Evolutionary conservation across 2,888 invertebrate genomes (phyloP), one percentile per base, ranked within the genome.

Genomic region (Callimorpha dominula): DNA sequence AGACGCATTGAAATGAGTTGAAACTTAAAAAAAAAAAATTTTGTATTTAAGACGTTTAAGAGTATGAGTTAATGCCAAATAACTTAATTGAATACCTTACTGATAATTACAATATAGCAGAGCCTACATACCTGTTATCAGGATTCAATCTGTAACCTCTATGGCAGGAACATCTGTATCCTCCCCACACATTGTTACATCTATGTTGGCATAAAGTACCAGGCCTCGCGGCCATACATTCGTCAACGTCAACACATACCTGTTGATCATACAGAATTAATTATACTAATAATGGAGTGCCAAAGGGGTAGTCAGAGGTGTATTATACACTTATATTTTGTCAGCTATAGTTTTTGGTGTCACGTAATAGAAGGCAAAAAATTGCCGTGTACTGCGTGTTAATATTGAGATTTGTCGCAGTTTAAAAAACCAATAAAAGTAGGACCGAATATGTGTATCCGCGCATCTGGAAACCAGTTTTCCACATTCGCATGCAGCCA

Each of bases 181-280:
- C 97, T 0, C 99, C 99, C 97, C 98, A 98, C 1, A 97, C 97
- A 90, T 99, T 99, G 74, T 98, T 96, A 89, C 99, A 99, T 52
- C 96, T 96, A 80, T 99, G 99, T 85, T 98, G 97, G 86, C 99
- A 99, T 1, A 95, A 91, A 0, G 89, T 79, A 0, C 93, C 93
- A 0, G 87, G 65, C 0, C 91, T 85, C 0, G 90, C 81, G 42
- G 91, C 93, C 3, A 88, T 78, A 79, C 98, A 98, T 82, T 98
- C 98, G 85, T 98, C 97, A 15, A 97, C 96, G 81, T 98, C 98
- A 88, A 95, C 86, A 78, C 96, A 96, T 8, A 95, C 96, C 95
- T 95, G 78, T 40, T n/a, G 50, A 14, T 62, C 2, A 63, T n/a
- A 69, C 12, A 20, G 15, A 54, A 15, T 43, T 57, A 17, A 8